Percentiles rank a stretch among this genome's conserved stretches.
phyloP scores from a whole-genome alignment of 2,113 vertebrate species.

The Stegostoma tigrinum region DNA sequence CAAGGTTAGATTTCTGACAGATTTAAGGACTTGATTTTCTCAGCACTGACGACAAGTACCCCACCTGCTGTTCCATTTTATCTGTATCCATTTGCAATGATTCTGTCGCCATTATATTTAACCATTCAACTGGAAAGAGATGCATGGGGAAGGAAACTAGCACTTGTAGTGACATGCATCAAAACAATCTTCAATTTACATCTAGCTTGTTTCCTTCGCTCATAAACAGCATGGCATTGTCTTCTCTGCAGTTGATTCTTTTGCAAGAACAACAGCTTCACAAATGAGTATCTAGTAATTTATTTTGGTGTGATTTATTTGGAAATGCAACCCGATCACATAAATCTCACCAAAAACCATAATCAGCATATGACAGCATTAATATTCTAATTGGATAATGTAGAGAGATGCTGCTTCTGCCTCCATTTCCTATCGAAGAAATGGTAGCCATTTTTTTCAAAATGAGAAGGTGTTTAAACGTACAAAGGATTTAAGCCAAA shows the following conservation, averaged over 20 bases:
- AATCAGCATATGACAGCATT: not conserved
- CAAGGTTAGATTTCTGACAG: not conserved
- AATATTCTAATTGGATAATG: not conserved
- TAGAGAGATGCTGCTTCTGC: not conserved
- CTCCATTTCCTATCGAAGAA: not conserved
- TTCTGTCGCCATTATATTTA: not conserved
- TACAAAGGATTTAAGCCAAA: not conserved
- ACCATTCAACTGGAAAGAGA: not conserved
- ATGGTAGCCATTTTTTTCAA: not conserved
- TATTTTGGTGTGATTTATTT: not conserved
- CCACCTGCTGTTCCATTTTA: not conserved
- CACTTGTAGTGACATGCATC: not conserved
- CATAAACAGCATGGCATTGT: not conserved
- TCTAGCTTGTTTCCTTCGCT: not conserved
- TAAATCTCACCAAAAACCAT: not conserved
- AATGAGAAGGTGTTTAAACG: not conserved
- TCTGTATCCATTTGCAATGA: not conserved
- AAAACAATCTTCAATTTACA: not conserved
- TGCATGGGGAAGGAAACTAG: not conserved
- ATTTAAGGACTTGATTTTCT: not conserved
- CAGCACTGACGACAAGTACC: not conserved
- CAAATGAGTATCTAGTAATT: not conserved
- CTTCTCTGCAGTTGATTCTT: not conserved
- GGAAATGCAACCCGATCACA: not conserved
- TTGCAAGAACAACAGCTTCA: not conserved